Conservation (phyloP, 2,888 invertebrate species). For the Lepidochrysops patricia region DNA sequence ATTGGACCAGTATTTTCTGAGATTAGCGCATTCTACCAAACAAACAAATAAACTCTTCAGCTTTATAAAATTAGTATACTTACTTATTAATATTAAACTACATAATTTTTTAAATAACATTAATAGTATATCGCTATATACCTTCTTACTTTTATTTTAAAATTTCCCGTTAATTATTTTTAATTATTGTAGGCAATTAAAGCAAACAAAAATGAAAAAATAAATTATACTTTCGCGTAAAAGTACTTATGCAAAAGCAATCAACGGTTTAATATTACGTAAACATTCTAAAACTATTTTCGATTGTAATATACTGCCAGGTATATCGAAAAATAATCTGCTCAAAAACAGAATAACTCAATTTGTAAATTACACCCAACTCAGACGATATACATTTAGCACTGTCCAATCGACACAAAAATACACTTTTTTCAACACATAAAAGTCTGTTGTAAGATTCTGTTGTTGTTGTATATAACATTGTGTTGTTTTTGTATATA, state of each 20-base stretch:
- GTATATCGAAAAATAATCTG: constrained; percentile 19
- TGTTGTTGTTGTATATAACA: not conserved
- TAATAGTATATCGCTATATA: too few species aligned
- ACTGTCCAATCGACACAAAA: constrained; percentile 32
- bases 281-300: not conserved
- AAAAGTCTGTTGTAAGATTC: not conserved
- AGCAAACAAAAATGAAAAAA: too few species aligned
- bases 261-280: not conserved
- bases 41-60: too few species aligned
- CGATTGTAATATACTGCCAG: not conserved
- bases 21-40: too few species aligned
- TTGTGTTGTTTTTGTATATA: constrained; percentile 5
- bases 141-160: too few species aligned
- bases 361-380: constrained; percentile 46
- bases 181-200: too few species aligned
- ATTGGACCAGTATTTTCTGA: too few species aligned
- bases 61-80: too few species aligned
- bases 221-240: too few species aligned
- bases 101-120: too few species aligned
- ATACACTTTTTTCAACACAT: constrained; percentile 23
- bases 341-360: constrained; percentile 42
- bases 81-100: too few species aligned
- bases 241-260: not conserved
- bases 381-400: constrained; percentile 33
- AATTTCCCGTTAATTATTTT: too few species aligned